A percentile compares a stretch with the other conserved stretches of the same genome.
Evolutionary conservation across 1,140 invertebrate species (phyloP).

Genomic region (Drosophila navojoa): DNA sequence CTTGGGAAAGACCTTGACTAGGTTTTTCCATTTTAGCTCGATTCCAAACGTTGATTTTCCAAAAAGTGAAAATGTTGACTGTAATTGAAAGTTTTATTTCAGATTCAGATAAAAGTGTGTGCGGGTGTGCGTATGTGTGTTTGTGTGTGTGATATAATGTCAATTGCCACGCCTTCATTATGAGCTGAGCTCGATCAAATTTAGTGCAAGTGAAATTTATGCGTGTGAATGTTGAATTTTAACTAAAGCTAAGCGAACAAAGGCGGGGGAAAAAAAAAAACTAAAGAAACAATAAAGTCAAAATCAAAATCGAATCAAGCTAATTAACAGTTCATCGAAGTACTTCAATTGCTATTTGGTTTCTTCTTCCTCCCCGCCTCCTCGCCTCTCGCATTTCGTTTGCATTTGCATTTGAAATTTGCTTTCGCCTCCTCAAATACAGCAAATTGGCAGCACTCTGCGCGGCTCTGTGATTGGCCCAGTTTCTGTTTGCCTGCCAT

Average conservation of each 20-base stretch:
- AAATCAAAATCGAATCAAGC: conserved; percentile 55
- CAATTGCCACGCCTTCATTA: neutral
- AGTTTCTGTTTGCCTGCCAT: conserved; percentile 12
- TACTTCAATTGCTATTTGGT: conserved; percentile 23
- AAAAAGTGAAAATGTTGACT: conserved; percentile 57
- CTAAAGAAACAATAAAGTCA: conserved; percentile 26
- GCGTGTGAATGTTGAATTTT: conserved; percentile 72
- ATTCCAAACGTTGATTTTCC: conserved; percentile 13
- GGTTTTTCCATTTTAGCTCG: conserved; percentile 28
- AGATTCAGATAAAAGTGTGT: neutral
- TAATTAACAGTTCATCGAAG: conserved; percentile 41
- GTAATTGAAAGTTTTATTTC: conserved; percentile 64
- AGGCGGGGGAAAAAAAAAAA: too few species aligned
- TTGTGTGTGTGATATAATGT: conserved; percentile 73
- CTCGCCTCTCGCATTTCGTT: neutral
- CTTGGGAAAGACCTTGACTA: conserved; percentile 63
- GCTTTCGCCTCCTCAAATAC: conserved; percentile 24
- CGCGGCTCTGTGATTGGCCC: conserved; percentile 18
- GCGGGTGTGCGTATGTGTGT: neutral
- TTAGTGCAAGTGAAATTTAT: conserved; percentile 78
- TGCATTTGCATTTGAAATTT: neutral
- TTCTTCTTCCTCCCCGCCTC: neutral
- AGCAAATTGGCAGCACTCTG: conserved; percentile 31
- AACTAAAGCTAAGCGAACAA: conserved; percentile 49
- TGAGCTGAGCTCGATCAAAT: conserved; percentile 46